phyloP scores from a whole-genome alignment of 2,797 vertebrate genomes.

The Aplochiton taeniatus region DNA sequence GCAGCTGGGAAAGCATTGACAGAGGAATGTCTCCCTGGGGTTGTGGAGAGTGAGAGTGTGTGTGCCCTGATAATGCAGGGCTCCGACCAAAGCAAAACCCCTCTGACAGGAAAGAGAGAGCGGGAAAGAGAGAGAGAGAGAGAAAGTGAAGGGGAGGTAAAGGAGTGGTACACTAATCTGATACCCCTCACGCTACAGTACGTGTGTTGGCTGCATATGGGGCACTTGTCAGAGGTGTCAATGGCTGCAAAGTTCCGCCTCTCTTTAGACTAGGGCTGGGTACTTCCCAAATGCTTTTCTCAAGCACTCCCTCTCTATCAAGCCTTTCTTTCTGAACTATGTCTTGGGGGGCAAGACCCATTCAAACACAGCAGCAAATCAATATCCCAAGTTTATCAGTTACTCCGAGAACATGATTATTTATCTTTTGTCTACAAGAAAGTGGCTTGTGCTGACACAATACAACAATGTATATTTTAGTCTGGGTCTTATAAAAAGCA shows the following conservation, averaged over 20 bases:
- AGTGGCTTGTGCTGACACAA: too few relatives aligned
- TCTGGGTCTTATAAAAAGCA: not conserved
- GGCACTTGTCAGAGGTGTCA: conserved; percentile 35
- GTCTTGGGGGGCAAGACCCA: conserved; percentile 19
- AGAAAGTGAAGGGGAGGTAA: conserved; percentile 16
- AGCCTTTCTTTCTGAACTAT: conserved; percentile 12
- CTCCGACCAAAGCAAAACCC: conserved; percentile 22
- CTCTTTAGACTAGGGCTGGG: conserved; percentile 19
- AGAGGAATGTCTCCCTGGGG: conserved; percentile 20
- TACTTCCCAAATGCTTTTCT: conserved; percentile 26
- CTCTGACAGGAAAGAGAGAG: conserved; percentile 13
- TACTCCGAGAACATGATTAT: too few relatives aligned
- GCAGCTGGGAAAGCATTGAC: conserved; percentile 24
- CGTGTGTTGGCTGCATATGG: conserved; percentile 41
- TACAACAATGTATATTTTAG: not conserved
- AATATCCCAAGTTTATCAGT: not conserved
- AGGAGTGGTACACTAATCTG: conserved; percentile 50
- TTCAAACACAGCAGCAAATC: not conserved
- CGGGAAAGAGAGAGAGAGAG: not conserved
- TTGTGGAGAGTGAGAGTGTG: conserved; percentile 24
- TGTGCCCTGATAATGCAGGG: conserved; percentile 22
- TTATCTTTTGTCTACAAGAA: too few relatives aligned
- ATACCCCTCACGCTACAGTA: too few relatives aligned
- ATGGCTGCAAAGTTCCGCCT: conserved; percentile 26
- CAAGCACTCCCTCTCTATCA: conserved; percentile 17